These are phyloP conservation scores for Phasianus colchicus DNA, from an alignment of 2,113 vertebrate species.

Conservation along the genomic window DNA sequence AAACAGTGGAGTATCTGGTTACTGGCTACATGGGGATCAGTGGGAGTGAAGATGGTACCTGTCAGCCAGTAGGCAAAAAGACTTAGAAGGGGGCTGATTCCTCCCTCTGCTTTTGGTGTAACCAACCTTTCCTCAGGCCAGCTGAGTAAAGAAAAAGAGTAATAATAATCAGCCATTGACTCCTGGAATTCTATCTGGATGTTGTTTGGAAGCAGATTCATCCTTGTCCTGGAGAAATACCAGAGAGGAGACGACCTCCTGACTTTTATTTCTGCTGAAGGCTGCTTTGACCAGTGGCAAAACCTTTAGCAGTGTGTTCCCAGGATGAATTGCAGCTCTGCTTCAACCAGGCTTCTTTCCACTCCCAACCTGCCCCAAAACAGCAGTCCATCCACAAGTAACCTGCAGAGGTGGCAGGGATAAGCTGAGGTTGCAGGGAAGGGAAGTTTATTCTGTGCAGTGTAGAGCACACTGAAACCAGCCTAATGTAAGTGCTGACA, in stretches of 20 bases:
- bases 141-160: background rate
- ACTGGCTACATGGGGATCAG: background rate
- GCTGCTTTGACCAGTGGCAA: background rate
- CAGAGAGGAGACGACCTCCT: background rate
- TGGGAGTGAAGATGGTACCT: background rate
- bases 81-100: background rate
- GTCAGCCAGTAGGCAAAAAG: conserved; percentile 20
- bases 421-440: background rate
- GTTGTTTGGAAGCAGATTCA: background rate
- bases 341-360: background rate
- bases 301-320: background rate
- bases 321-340: background rate
- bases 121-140: background rate
- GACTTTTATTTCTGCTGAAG: background rate
- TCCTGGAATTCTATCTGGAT: background rate
- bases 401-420: background rate
- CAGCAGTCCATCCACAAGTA: background rate
- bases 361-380: background rate
- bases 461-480: background rate
- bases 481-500: background rate
- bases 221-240: background rate
- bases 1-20: background rate
- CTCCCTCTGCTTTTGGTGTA: background rate
- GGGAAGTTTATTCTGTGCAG: background rate
- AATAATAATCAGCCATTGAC: background rate